Percentiles rank a stretch among this genome's conserved stretches.
These are phyloP conservation scores for Apodemia duryi DNA, from an alignment of 2,888 invertebrate genomes.

Conservation along the genomic window DNA sequence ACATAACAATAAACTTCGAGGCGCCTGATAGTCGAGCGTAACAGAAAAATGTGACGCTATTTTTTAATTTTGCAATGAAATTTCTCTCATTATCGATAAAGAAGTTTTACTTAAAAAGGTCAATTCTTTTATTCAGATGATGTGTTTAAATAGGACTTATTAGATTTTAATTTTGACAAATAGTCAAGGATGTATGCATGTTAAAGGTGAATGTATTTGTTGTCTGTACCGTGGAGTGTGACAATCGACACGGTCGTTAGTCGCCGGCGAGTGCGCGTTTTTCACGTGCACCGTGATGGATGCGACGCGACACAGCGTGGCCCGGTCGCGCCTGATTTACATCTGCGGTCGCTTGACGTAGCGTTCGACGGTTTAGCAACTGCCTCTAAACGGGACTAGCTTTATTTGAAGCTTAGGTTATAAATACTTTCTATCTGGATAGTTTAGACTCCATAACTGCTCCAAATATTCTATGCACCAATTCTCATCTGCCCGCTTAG, in stretches of 20 bases:
- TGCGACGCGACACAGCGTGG: conserved; percentile 32
- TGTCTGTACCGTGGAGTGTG: conserved; percentile 29
- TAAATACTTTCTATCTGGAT: background rate
- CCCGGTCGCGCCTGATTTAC: conserved; percentile 33
- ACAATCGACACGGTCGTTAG: conserved; percentile 38
- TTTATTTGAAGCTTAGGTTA: background rate
- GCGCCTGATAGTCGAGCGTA: no score
- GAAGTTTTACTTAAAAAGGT: no score
- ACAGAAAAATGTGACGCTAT: no score
- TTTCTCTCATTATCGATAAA: no score
- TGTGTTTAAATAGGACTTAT: no score
- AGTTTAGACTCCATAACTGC: background rate
- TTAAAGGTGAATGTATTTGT: conserved; percentile 19
- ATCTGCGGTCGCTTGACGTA: conserved; percentile 29
- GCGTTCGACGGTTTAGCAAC: conserved; percentile 16
- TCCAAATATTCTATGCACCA: background rate
- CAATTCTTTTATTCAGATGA: no score
- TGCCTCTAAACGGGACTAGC: conserved; percentile 18
- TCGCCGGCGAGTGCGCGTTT: conserved; percentile 36
- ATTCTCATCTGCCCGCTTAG: no score
- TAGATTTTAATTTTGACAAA: no score
- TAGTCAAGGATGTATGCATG: no score
- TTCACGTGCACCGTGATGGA: conserved; percentile 39
- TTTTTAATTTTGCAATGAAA: no score
- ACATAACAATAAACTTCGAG: no score